A percentile compares a stretch with the other conserved stretches of the same genome.
These are phyloP conservation scores for Tetranychus cinnabarinus DNA, from an alignment of 1,140 invertebrate genomes.

Conservation along the genomic window DNA sequence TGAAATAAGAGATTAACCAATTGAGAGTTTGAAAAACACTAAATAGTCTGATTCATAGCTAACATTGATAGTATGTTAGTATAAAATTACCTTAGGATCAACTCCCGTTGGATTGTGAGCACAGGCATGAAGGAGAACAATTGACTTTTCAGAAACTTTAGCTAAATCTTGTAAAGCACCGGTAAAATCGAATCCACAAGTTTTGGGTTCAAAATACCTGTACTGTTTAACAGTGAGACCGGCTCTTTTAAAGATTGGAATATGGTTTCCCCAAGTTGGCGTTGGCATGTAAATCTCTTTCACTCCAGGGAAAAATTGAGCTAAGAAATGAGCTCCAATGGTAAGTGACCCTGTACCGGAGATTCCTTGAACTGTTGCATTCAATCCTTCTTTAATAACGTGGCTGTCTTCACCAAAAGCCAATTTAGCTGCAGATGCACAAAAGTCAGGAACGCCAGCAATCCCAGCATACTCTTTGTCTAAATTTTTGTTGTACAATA, in stretches of 20 bases:
- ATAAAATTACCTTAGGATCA: constrained; percentile 36
- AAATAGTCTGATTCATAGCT: background rate
- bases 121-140: constrained; percentile 87
- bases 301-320: constrained; percentile 47
- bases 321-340: constrained; percentile 67
- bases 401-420: constrained; percentile 65
- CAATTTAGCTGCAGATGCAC: constrained; percentile 50
- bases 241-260: constrained; percentile 61
- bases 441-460: constrained; percentile 53
- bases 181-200: constrained; percentile 78
- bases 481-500: constrained; percentile 38
- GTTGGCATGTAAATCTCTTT: constrained; percentile 76
- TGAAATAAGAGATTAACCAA: background rate
- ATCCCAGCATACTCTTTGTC: constrained; percentile 96
- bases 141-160: constrained; percentile 74
- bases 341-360: constrained; percentile 92
- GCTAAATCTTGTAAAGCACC: constrained; percentile 73
- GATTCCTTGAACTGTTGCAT: constrained; percentile 41
- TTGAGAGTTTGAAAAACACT: background rate
- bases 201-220: constrained; percentile 83
- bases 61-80: background rate
- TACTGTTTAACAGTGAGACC: constrained; percentile 70
- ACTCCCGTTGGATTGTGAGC: constrained; percentile 99
- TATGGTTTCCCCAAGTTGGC: constrained; percentile 98
- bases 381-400: constrained; percentile 46